Conservation (phyloP, 2,888 invertebrate species). For the Uloborus plumipes region DNA sequence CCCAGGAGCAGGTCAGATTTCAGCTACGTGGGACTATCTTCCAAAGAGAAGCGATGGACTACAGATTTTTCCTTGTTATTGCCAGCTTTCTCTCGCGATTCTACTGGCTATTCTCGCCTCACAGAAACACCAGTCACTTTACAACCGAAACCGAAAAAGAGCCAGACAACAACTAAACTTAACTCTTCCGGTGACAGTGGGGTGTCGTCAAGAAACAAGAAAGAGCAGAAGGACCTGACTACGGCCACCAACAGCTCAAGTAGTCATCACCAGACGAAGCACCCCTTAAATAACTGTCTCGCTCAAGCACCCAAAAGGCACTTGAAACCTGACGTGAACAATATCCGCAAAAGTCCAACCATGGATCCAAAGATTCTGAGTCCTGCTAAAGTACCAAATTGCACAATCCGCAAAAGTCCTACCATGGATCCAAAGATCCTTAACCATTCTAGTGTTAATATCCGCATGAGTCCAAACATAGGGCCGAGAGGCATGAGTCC, state of each 20-base stretch:
- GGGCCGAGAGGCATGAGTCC: not conserved
- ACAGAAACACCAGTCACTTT: constrained; percentile 49
- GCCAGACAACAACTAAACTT: not conserved
- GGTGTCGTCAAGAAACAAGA: not conserved
- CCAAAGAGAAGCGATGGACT: constrained; percentile 52
- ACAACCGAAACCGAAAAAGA: constrained; percentile 37
- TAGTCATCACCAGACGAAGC: not conserved
- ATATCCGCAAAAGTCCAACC: constrained; percentile 14
- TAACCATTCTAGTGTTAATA: no score
- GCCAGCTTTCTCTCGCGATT: constrained; percentile 26
- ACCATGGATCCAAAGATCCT: constrained; percentile 18
- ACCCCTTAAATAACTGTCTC: not conserved
- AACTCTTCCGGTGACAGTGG: not conserved
- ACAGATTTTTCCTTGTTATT: constrained; percentile 49
- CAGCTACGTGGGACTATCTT: constrained; percentile 47
- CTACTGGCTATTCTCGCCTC: constrained; percentile 52
- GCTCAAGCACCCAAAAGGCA: not conserved
- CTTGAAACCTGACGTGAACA: constrained; percentile 1
- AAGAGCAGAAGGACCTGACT: not conserved
- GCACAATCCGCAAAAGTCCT: constrained; percentile 5
- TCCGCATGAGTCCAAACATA: not conserved
- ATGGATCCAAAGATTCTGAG: constrained; percentile 14
- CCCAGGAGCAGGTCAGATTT: constrained; percentile 54
- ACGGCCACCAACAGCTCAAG: not conserved
- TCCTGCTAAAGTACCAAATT: not conserved